A percentile compares a stretch with the other conserved stretches of the same genome.
phyloP scores from a whole-genome alignment of 2,797 vertebrate genomes.

The Manis javanica region DNA sequence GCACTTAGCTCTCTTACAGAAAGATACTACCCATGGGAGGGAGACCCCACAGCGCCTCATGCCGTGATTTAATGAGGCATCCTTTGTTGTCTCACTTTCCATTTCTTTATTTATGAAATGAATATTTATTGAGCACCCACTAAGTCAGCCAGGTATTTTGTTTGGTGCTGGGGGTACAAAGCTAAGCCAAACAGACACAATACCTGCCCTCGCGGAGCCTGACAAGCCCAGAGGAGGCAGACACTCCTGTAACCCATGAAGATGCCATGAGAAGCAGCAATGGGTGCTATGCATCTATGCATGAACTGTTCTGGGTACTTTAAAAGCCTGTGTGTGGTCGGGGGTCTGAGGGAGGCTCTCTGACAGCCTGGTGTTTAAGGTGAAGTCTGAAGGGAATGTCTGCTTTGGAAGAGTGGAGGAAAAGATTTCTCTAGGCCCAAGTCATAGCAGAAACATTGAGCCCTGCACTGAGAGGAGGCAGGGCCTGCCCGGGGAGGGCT shows the following conservation, averaged over 20 bases:
- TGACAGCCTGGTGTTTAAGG: background rate
- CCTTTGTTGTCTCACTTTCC: background rate
- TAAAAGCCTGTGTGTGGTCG: rapidly evolving
- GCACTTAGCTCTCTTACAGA: background rate
- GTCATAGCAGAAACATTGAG: rapidly evolving
- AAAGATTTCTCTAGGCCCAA: background rate
- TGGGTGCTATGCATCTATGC: rapidly evolving
- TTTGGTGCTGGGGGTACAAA: background rate
- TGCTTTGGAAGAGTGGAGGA: background rate
- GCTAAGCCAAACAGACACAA: background rate
- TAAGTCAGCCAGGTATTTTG: background rate
- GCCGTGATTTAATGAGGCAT: rapidly evolving
- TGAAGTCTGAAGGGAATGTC: background rate
- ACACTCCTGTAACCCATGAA: rapidly evolving
- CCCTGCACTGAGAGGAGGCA: background rate
- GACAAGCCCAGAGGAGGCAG: background rate
- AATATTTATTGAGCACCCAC: background rate
- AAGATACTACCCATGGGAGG: rapidly evolving
- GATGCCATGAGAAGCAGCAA: too few species aligned
- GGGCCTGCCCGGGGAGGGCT: rapidly evolving
- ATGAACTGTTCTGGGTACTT: rapidly evolving
- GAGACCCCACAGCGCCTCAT: background rate
- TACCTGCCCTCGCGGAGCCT: background rate
- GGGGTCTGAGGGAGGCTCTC: background rate
- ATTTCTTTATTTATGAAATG: background rate